phyloP scores from a whole-genome alignment of 1,140 invertebrate genomes.

The Zaprionus taronus region DNA sequence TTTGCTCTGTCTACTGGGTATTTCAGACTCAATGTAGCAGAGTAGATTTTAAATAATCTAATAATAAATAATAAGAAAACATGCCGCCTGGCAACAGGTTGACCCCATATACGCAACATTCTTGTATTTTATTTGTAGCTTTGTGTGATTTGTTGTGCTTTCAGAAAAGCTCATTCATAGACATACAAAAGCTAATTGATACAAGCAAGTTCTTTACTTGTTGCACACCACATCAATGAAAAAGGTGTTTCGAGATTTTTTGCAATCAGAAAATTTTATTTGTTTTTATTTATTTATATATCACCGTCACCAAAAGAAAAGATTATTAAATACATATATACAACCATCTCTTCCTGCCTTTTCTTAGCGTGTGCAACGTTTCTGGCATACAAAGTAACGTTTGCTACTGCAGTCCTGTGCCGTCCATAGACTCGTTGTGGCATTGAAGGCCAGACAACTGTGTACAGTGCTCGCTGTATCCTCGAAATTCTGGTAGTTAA shows the following conservation, averaged over 20 bases:
- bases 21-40: neutral
- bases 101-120: neutral
- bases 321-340: neutral
- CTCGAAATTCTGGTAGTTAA: slow-evolving; percentile 10
- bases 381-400: slow-evolving; percentile 33
- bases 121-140: neutral
- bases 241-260: neutral
- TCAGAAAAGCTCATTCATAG: neutral
- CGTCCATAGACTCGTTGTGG: neutral
- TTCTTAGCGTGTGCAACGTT: slow-evolving; percentile 16
- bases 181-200: slow-evolving; percentile 11
- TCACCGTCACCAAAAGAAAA: neutral
- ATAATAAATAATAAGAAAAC: neutral
- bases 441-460: slow-evolving; percentile 14
- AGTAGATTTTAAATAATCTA: neutral
- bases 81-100: neutral
- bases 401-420: neutral
- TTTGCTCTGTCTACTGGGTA: neutral
- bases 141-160: neutral
- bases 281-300: neutral
- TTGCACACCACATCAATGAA: neutral
- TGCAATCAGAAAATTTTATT: slow-evolving; percentile 37
- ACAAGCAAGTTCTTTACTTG: neutral
- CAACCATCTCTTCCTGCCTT: too few relatives aligned
- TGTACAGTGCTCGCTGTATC: neutral